Evolutionary conservation across 1,140 invertebrate species (phyloP).

Genomic region (Apis dorsata): DNA sequence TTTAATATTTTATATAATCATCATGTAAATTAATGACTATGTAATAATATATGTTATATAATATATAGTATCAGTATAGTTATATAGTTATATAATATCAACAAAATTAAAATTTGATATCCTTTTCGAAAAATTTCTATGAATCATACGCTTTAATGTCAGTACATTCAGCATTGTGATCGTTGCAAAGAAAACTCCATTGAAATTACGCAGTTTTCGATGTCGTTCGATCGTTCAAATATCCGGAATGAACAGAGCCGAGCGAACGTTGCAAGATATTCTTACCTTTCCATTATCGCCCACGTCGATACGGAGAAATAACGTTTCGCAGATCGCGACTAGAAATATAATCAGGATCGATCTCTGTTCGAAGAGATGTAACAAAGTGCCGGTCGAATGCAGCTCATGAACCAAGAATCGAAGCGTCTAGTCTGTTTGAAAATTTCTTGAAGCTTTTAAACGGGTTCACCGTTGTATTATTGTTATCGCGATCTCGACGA

Average conservation of each 20-base stretch:
- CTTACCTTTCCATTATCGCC: slow-evolving; percentile 52
- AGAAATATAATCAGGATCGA: slow-evolving; percentile 58
- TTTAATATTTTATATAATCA: too few species aligned
- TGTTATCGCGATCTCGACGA: slow-evolving; percentile 18
- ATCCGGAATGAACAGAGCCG: not conserved
- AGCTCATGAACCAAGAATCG: not conserved
- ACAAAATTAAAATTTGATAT: too few species aligned
- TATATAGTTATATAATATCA: too few species aligned
- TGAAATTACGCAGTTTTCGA: not conserved
- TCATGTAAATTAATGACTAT: too few species aligned
- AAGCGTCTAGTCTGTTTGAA: slow-evolving; percentile 28
- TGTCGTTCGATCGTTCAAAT: slow-evolving; percentile 28
- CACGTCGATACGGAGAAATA: slow-evolving; percentile 40
- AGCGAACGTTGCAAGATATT: slow-evolving; percentile 26
- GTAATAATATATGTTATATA: too few species aligned
- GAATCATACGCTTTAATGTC: too few species aligned
- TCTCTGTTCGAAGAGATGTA: slow-evolving; percentile 11
- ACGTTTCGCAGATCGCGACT: slow-evolving; percentile 51
- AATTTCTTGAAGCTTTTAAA: slow-evolving; percentile 27
- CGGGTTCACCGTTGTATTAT: slow-evolving; percentile 36
- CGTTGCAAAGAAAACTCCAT: not conserved
- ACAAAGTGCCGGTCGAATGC: slow-evolving; percentile 22
- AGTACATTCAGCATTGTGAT: not conserved
- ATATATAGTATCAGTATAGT: too few species aligned
- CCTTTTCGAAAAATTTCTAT: too few species aligned